These are phyloP conservation scores for Opisthograptis luteolata DNA, from an alignment of 2,888 invertebrate genomes.

Conservation along the genomic window DNA sequence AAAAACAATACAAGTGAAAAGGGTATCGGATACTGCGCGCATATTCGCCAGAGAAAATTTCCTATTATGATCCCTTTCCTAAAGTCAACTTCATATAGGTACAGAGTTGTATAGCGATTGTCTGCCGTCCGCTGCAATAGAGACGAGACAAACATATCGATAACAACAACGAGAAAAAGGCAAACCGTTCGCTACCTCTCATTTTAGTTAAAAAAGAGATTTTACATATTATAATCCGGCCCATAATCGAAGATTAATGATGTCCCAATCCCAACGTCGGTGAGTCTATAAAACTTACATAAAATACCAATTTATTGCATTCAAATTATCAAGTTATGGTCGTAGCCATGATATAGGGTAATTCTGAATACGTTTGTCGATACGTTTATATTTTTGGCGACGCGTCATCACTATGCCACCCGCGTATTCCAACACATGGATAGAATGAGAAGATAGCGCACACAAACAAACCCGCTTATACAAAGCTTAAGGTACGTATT, in stretches of 20 bases:
- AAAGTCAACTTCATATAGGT: slow-evolving; percentile 70
- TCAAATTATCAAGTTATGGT: slow-evolving; percentile 36
- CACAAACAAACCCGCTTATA: slow-evolving; percentile 58
- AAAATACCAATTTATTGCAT: slow-evolving; percentile 42
- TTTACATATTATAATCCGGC: slow-evolving; percentile 37
- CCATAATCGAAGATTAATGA: slow-evolving; percentile 40
- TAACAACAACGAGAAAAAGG: slow-evolving; percentile 19
- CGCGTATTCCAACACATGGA: slow-evolving; percentile 47
- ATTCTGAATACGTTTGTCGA: slow-evolving; percentile 47
- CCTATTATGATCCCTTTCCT: slow-evolving; percentile 81
- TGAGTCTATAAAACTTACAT: slow-evolving; percentile 40
- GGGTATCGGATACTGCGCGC: slow-evolving; percentile 77
- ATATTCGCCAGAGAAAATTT: slow-evolving; percentile 78
- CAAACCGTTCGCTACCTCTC: slow-evolving; percentile 10
- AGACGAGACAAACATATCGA: slow-evolving; percentile 43
- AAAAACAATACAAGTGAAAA: slow-evolving; percentile 83
- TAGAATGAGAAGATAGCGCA: slow-evolving; percentile 42
- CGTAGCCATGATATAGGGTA: slow-evolving; percentile 17
- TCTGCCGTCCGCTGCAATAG: slow-evolving; percentile 59
- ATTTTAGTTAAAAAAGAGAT: slow-evolving; percentile 37
- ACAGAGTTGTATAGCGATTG: slow-evolving; percentile 72
- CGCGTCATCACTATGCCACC: slow-evolving; percentile 44
- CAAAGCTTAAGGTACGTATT: slow-evolving; percentile 74
- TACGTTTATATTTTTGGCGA: slow-evolving; percentile 37
- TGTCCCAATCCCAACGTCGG: slow-evolving; percentile 32